phyloP scores from a whole-genome alignment of 2,113 vertebrate genomes.

The Zonotrichia leucophrys region DNA sequence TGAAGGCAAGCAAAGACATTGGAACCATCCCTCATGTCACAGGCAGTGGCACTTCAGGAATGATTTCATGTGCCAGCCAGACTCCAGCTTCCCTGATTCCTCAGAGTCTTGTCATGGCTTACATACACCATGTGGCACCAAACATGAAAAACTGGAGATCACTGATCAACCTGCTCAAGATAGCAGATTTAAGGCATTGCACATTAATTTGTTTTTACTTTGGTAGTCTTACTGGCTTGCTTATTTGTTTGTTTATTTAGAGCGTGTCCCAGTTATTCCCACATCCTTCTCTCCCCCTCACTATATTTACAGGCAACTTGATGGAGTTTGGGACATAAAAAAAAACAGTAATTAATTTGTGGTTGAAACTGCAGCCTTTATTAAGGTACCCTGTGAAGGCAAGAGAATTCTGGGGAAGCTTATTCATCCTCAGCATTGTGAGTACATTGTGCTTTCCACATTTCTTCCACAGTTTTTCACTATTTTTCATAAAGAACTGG shows the following conservation, averaged over 20 bases:
- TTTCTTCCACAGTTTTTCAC: neutral
- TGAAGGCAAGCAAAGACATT: conserved; percentile 68
- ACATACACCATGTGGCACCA: neutral
- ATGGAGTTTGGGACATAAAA: neutral
- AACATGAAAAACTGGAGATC: conserved; percentile 18
- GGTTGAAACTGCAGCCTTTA: neutral
- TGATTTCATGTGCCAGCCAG: conserved; percentile 62
- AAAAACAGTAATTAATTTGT: neutral
- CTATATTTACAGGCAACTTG: neutral
- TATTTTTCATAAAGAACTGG: neutral
- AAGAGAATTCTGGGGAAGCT: neutral
- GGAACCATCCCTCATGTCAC: conserved; percentile 55
- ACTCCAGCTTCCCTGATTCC: conserved; percentile 55
- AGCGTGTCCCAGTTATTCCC: neutral
- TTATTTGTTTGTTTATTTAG: neutral
- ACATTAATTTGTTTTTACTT: neutral
- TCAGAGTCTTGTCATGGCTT: conserved; percentile 62
- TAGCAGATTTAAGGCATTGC: neutral
- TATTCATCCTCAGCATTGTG: neutral
- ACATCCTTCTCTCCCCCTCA: neutral
- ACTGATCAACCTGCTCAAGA: neutral
- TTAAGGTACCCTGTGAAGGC: neutral
- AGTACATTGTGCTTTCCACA: neutral
- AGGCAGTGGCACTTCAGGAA: conserved; percentile 76
- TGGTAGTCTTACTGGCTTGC: neutral